Base-by-base conservation (phyloP, 23 tunicate genomes). In the Halocynthia aurantium region DNA sequence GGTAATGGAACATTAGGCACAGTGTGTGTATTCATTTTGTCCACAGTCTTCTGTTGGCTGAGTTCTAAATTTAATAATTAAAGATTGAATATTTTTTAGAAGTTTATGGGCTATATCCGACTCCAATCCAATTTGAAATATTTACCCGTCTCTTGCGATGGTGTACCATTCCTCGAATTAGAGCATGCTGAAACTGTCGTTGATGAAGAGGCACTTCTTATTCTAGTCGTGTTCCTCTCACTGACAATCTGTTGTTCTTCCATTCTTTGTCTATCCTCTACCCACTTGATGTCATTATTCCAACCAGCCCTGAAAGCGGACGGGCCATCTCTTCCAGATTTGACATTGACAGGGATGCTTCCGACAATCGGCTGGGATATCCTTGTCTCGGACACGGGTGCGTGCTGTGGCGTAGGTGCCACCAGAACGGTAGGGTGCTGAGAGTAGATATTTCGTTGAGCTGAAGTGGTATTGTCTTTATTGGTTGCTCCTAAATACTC, bases 341-440 rank as follows among this genome's bases (percentile, higher is more conserved):
- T 74, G 61, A 74, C 78, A 56, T 22, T 51, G 31, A 7, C 15
- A 15, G 60, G 60, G 67, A 74, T 6, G 10, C 31, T 22, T 11
- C 60, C 40, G 1, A 44, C 62, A 10, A 20, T 74, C 8, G 78
- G 78, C 64, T 74, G 61, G 15, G 78, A n/a, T 15, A 74, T n/a
- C 50, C 56, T 74, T 15, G 22, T 64, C 11, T 8, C 63, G 4
- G 78, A 74, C 5, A 64, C 56, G 62, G 68, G 64, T 19, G 78
- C 78, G 31, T 74, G 78, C 6, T 74, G 78, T 15, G 78, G 78
- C 10, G 78, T 74, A 13, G 78, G 78, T 74, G 56, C 64, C 31
- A 74, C 31, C 13, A 74, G 55, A 11, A 21, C 22, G 22, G 72
- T 67, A 67, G 72, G 72, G 44, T 31, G 44, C 44, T 31, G 44